phyloP scores from a whole-genome alignment of 1,140 invertebrate genomes.

The Penaeus indicus region DNA sequence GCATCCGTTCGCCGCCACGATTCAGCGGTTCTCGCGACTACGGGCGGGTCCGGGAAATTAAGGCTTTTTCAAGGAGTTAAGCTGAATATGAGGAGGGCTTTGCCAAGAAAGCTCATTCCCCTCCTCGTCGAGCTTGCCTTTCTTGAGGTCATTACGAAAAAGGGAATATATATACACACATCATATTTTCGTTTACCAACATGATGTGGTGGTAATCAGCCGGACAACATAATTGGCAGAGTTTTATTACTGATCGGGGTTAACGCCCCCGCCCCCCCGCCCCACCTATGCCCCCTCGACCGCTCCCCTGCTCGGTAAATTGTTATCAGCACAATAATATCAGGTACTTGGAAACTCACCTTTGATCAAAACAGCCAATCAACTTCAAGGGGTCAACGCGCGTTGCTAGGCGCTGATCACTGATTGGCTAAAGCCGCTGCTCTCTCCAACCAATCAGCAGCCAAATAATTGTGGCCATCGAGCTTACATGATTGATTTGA shows the following conservation, averaged over 20 bases:
- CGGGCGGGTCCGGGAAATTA: too few relatives aligned
- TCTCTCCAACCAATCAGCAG: conserved; percentile 43
- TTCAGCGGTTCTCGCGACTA: too few relatives aligned
- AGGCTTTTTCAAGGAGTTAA: too few relatives aligned
- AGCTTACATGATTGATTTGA: conserved; percentile 57
- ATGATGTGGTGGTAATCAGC: conserved; percentile 18
- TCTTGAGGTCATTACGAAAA: neutral
- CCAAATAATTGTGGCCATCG: conserved; percentile 51
- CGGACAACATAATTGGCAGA: conserved; percentile 31
- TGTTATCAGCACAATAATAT: conserved; percentile 55
- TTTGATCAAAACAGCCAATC: conserved; percentile 48
- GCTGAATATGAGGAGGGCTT: too few relatives aligned
- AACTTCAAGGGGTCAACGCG: conserved; percentile 42
- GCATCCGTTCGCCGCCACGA: too few relatives aligned
- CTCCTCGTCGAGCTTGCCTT: too few relatives aligned
- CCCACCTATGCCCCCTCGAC: too few relatives aligned
- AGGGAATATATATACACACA: neutral
- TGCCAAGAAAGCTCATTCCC: too few relatives aligned
- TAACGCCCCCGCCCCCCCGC: neutral
- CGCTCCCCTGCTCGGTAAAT: neutral
- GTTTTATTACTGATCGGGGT: conserved; percentile 37
- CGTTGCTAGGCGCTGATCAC: conserved; percentile 52
- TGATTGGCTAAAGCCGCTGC: conserved; percentile 47
- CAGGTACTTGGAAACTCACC: conserved; percentile 42
- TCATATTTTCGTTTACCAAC: conserved; percentile 26